Evolutionary conservation across 2,797 vertebrate species (phyloP), one percentile per base, ranked within the genome.

Genomic region (Synanceia verrucosa): DNA sequence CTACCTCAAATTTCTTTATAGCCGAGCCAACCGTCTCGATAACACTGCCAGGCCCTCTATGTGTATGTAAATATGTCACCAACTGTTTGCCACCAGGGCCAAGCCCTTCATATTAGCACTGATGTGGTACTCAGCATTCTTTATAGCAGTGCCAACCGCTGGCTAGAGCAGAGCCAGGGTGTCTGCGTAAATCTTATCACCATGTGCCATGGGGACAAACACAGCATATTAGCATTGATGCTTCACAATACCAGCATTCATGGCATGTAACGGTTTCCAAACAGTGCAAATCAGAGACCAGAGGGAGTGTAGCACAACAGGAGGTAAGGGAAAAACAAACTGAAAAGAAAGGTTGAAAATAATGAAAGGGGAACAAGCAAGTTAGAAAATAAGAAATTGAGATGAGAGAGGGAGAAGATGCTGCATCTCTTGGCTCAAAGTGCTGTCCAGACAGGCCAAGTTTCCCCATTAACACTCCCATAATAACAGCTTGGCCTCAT

Each of bases 141-240:
- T 77, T 84, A 65, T 60, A 73, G 70, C 47, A 0, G 11, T 67
- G 81, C 81, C 86, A 84, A 43, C 62, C 2, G 29, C 68, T 55
- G 81, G 73, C 67, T 46, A 24, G 68, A 28, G 28, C 14, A 31
- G 51, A 68, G 73, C 46, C 3, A 3, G 16, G 56, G 4, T 4
- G 34, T 79, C 78, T 71, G 48, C 62, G 69, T 83, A 79, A 72
- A 77, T 81, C 73, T 78, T 83, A 84, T 86, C 75, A 24, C 46
- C 0, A 46, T 46, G 73, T 75, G 77, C 81, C 77, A 68, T 41
- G 10, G 60, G 75, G 79, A 73, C 65, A 48, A 76, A 73, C 1
- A 18, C 64, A 50, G 29, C 72, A 47, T 58, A 74, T 82, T 81
- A 79, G 19, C 58, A 74, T 67, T 62, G 79, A 88, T 2, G 57